Evolutionary conservation across 1,140 invertebrate species (phyloP).

Genomic region (Drosophila carrolli): DNA sequence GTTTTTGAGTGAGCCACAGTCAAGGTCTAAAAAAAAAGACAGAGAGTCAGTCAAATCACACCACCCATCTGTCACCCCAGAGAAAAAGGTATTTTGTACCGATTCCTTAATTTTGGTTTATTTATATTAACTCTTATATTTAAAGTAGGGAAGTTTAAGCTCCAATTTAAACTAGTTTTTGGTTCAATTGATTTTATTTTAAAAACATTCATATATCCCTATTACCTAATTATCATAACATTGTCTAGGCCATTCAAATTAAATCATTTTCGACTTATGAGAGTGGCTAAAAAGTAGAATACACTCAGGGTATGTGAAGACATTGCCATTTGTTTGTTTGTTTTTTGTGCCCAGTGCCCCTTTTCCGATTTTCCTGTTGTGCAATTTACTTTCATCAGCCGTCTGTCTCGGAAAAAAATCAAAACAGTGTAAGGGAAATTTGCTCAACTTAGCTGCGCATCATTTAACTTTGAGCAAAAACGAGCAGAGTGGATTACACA

Average conservation of each 20-base stretch:
- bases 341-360: not conserved
- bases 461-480: constrained; percentile 73
- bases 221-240: not conserved
- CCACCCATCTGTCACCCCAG: not conserved
- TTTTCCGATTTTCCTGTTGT: constrained; percentile 41
- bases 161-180: no score
- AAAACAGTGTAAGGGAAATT: constrained; percentile 49
- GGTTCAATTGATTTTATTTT: no score
- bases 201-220: not conserved
- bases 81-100: not conserved
- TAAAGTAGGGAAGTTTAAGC: no score
- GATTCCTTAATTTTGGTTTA: no score
- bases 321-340: constrained; percentile 15
- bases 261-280: not conserved
- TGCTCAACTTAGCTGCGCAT: constrained; percentile 74
- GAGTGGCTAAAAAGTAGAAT: constrained; percentile 1
- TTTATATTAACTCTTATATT: no score
- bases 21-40: constrained; percentile 25
- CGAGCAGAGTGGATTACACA: constrained; percentile 81
- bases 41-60: not conserved
- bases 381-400: constrained; percentile 67
- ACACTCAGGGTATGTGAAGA: constrained; percentile 1
- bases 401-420: constrained; percentile 45
- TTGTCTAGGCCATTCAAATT: not conserved
- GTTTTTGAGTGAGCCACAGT: constrained; percentile 23